Evolutionary conservation across 2,113 vertebrate genomes (phyloP).

Genomic region (Leptosomus discolor): DNA sequence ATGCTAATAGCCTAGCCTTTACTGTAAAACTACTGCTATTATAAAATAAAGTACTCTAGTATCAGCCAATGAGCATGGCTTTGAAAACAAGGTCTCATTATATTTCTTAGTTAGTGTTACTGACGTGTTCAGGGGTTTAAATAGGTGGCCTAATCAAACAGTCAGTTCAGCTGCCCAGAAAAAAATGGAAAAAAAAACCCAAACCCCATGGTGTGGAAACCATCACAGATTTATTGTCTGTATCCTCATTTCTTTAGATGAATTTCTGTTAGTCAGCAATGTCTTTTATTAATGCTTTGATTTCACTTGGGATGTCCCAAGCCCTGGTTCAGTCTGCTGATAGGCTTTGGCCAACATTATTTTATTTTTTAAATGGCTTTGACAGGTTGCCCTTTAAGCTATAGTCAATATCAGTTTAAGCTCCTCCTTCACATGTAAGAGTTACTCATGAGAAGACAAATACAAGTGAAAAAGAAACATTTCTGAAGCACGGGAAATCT

Average conservation of each 20-base stretch:
- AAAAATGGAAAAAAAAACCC: neutral
- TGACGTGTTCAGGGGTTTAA: fast-evolving
- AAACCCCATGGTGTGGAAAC: neutral
- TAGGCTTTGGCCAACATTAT: neutral
- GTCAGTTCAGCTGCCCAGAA: neutral
- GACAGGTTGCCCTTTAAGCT: neutral
- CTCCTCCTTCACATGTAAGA: neutral
- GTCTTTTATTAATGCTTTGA: neutral
- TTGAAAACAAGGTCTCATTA: neutral
- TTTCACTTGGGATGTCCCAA: neutral
- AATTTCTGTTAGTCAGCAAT: neutral
- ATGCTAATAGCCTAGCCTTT: neutral
- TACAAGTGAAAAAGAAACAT: neutral
- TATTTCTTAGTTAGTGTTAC: neutral
- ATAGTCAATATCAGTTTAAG: neutral
- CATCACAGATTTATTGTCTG: neutral
- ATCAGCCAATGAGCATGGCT: neutral
- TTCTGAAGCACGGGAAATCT: neutral
- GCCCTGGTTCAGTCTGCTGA: neutral
- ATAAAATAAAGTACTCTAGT: neutral
- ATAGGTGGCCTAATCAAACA: neutral
- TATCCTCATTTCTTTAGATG: neutral
- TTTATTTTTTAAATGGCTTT: neutral
- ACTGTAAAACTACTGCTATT: neutral
- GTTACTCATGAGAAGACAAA: neutral